phyloP scores from a whole-genome alignment of 2,113 vertebrate genomes.

The Python bivittatus region DNA sequence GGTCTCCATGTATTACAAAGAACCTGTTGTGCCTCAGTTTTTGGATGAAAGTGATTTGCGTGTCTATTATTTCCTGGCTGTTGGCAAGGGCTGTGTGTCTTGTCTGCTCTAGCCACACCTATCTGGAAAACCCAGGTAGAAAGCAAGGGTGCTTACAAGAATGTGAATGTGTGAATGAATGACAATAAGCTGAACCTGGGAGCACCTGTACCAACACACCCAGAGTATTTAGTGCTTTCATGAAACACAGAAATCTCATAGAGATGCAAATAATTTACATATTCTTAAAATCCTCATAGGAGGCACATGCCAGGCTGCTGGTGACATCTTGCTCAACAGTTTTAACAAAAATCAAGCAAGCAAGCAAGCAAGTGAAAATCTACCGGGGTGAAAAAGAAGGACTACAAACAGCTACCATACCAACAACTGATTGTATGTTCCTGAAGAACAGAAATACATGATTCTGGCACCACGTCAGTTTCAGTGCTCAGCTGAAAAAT shows the following conservation, averaged over 20 bases:
- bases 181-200: too few relatives aligned
- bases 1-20: too few relatives aligned
- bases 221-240: neutral
- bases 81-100: too few relatives aligned
- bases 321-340: neutral
- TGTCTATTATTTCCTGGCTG: too few relatives aligned
- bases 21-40: too few relatives aligned
- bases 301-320: neutral
- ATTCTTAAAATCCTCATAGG: neutral
- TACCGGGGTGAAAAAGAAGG: neutral
- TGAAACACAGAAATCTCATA: neutral
- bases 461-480: neutral
- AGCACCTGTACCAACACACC: too few relatives aligned
- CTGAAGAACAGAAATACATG: neutral
- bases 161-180: too few relatives aligned
- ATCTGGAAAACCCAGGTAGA: too few relatives aligned
- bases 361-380: neutral
- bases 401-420: neutral
- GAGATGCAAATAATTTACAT: neutral
- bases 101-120: too few relatives aligned
- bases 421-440: neutral
- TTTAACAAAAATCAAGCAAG: neutral
- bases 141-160: too few relatives aligned
- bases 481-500: neutral
- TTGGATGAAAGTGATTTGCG: too few relatives aligned